Evolutionary conservation across 1,140 invertebrate genomes (phyloP), one percentile per base, ranked within the genome.

Genomic region (Magallana angulata): DNA sequence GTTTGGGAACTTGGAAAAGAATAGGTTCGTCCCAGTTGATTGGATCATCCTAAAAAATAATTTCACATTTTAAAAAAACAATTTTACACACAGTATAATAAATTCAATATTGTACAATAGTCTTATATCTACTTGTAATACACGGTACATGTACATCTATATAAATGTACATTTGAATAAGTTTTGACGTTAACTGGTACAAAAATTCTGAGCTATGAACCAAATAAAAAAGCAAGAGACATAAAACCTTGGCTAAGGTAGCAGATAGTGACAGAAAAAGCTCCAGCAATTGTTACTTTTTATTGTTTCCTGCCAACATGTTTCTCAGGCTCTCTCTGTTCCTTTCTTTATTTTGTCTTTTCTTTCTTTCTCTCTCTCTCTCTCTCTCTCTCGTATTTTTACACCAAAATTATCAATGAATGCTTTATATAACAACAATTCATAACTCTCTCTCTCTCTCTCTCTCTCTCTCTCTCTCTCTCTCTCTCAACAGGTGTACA

Each of bases 11-110:
- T 89, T 95, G 92, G 12, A 89, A 91, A 5, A 95, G 87, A 30
- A 95, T 91, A 24, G 95, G 95, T 84, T 92, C 92, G 56, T 91
- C 92, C 90, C 92, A 94, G 86, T 95, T 94, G 5, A 95, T 85
- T 8, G 94, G 82, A 36, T 93, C 91, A 87, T 95, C 94, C 90
- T 94, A 58, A 11, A 86, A 84, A 81, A 57, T 58, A 87, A 81
- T 48, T 30, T 30, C 18, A 76, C 68, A 76, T 30, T 1, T 48
- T 48, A 48, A 48, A 48, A 48, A 48, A 48, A 48, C 2, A 48
- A 64, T 64, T 18, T 64, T 7, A n/a, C 12, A 64, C 2, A 48
- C 36, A 4, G 36, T 48, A 4, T 48, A 48, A 48, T 64, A 64
- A 64, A 64, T 18, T 16, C 60, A 64, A 7, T 64, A n/a, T 64